Evolutionary conservation across 2,888 invertebrate species (phyloP), one percentile per base, ranked within the genome.

Genomic region (Cyaniris semiargus): DNA sequence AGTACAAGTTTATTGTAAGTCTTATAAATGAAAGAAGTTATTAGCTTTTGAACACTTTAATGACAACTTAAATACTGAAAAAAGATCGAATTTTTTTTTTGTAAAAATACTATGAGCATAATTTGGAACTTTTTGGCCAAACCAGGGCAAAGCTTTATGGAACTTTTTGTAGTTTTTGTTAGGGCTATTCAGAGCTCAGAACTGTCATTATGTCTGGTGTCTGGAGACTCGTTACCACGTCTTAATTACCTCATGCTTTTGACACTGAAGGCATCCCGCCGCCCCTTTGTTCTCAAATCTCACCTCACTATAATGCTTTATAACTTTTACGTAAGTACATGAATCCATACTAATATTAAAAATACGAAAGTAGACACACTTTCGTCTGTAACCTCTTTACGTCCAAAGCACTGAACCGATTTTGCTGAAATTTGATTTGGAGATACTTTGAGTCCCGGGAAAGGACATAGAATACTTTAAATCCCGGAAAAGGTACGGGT

Each of bases 171-270:
- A 66, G 66, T 66, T 66, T 66, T 66, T 66, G 66, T 15, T 72
- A 21, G 44, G 72, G 44, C 38, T 6, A 21, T 44, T 72, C 44
- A 44, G 21, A 38, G 21, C 6, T 15, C 18, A 72, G n/a, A 23
- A 74, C 8, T 21, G 27, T 74, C 23, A 74, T 53, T 23, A 74
- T 74, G 18, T 27, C 74, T 48, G 27, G 27, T 27, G 70, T 74
- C 80, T 76, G 56, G 76, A 70, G 77, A 70, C 78, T 80, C 78
- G 79, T 80, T 80, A 80, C 76, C 76, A 71, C 76, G 74, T 77
- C 75, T 78, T 79, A 80, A 80, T 80, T 79, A 79, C 77, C 77
- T 34, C 7, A 74, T 76, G 76, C 78, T 78, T 78, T 78, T 66
- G 77, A 70, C 76, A 77, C 76, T 34, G 70, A 48, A 60, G n/a